Evolutionary conservation across 2,113 vertebrate species (phyloP).

Genomic region (Channa argus): DNA sequence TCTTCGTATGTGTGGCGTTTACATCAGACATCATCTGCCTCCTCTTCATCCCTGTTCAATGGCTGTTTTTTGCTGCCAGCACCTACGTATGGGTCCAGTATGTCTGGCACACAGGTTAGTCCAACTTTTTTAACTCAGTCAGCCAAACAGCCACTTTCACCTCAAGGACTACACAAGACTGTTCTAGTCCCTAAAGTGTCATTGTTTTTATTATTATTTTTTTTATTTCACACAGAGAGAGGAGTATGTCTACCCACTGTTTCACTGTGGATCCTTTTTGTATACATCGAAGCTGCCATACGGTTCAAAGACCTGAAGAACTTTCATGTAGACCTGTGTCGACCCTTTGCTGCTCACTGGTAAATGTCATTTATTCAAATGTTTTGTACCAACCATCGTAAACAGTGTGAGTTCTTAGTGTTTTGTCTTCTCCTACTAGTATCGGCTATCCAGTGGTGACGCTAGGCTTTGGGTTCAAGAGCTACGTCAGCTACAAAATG

Average conservation of each 20-base stretch:
- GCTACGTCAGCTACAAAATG: slow-evolving; percentile 99
- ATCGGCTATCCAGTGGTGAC: slow-evolving; percentile 99
- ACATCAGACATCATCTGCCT: slow-evolving; percentile 99
- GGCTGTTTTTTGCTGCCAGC: slow-evolving; percentile 98
- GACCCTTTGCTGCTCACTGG: slow-evolving; percentile 98
- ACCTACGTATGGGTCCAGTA: slow-evolving; percentile 99
- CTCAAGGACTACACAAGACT: slow-evolving; percentile 14
- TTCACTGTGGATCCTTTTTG: slow-evolving; percentile 98
- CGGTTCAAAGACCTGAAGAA: slow-evolving; percentile 99
- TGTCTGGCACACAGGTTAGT: slow-evolving; percentile 97
- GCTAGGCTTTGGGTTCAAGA: slow-evolving; percentile 98
- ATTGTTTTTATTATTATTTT: not conserved
- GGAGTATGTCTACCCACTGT: slow-evolving; percentile 98
- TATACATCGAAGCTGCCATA: slow-evolving; percentile 99
- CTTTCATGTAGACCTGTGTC: slow-evolving; percentile 98
- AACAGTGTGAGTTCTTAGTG: not conserved
- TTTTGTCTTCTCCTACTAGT: slow-evolving; percentile 69
- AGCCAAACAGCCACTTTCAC: slow-evolving; percentile 18
- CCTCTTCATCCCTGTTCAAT: slow-evolving; percentile 97
- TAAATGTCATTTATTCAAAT: slow-evolving; percentile 45
- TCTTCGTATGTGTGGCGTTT: slow-evolving; percentile 98
- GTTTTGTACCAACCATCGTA: too few species aligned
- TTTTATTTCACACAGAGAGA: slow-evolving; percentile 83
- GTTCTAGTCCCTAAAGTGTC: not conserved
- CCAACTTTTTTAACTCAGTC: not conserved